Evolutionary conservation across 2,888 invertebrate genomes (phyloP).

Genomic region (Miltochrista miniata): DNA sequence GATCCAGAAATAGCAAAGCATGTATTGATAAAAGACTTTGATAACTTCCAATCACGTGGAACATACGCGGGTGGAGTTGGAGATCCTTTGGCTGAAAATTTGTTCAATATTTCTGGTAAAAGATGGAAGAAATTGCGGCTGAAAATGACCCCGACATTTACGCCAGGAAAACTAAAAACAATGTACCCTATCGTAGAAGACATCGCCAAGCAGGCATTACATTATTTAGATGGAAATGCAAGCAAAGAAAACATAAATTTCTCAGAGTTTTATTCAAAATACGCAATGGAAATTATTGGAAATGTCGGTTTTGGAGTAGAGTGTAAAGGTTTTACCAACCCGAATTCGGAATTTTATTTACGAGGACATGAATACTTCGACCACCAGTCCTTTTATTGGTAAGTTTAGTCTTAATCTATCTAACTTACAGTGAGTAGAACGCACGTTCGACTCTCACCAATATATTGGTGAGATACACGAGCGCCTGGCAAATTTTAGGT

Average conservation of each 20-base stretch:
- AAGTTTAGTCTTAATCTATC: slow-evolving; percentile 42
- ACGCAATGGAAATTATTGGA: slow-evolving; percentile 85
- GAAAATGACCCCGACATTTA: slow-evolving; percentile 86
- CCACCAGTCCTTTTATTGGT: slow-evolving; percentile 67
- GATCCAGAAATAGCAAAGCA: slow-evolving; percentile 85
- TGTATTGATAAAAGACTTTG: slow-evolving; percentile 85
- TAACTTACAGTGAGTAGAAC: too few relatives aligned
- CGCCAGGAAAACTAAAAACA: slow-evolving; percentile 86
- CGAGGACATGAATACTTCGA: slow-evolving; percentile 74
- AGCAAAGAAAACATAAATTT: slow-evolving; percentile 71
- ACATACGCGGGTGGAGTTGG: slow-evolving; percentile 84
- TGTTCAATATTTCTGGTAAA: slow-evolving; percentile 83
- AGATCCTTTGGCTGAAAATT: slow-evolving; percentile 84
- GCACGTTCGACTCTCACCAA: too few relatives aligned
- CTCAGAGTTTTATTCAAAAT: slow-evolving; percentile 82
- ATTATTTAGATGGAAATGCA: slow-evolving; percentile 59
- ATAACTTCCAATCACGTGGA: slow-evolving; percentile 86
- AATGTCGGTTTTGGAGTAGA: slow-evolving; percentile 85
- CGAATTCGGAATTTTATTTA: slow-evolving; percentile 79
- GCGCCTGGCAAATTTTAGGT: too few relatives aligned
- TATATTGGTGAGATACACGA: too few relatives aligned
- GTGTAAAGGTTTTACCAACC: slow-evolving; percentile 82
- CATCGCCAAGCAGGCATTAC: slow-evolving; percentile 79
- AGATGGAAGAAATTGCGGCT: slow-evolving; percentile 85
- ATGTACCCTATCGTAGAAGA: slow-evolving; percentile 85